These are phyloP conservation scores for Bruchidius siliquastri DNA, from an alignment of 2,888 invertebrate genomes.

Conservation along the genomic window DNA sequence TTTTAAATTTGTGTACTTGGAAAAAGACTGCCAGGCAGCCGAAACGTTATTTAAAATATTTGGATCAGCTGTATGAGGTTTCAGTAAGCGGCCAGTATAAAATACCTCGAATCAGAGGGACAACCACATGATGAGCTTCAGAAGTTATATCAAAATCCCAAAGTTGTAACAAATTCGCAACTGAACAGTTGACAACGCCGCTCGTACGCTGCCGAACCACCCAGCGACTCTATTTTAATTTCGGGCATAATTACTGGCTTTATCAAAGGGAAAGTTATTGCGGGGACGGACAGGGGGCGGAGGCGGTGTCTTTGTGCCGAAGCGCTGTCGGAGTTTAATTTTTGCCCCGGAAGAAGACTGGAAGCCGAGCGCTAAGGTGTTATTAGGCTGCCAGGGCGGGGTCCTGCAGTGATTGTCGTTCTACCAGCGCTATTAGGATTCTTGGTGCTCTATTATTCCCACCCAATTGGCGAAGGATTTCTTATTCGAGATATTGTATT, in stretches of 20 bases:
- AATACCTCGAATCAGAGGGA: too few relatives aligned
- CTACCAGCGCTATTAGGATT: not conserved
- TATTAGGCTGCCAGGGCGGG: not conserved
- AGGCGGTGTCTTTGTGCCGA: not conserved
- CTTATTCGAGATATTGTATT: too few relatives aligned
- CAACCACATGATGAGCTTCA: too few relatives aligned
- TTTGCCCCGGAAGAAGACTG: not conserved
- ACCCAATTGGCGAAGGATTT: too few relatives aligned
- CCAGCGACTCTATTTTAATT: constrained; percentile 9
- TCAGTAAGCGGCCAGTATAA: too few relatives aligned
- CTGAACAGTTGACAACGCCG: not conserved
- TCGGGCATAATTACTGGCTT: constrained; percentile 10
- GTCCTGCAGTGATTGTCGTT: not conserved
- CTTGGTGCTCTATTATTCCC: too few relatives aligned
- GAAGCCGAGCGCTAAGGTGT: not conserved
- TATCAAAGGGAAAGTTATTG: constrained; percentile 6
- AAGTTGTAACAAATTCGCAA: too few relatives aligned
- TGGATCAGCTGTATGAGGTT: too few relatives aligned
- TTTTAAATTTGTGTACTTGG: too few relatives aligned
- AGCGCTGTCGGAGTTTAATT: not conserved
- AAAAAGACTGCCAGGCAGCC: too few relatives aligned
- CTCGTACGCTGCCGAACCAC: not conserved
- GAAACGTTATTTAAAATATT: too few relatives aligned
- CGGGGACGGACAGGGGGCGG: not conserved
- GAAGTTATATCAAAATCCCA: too few relatives aligned